Percentiles rank a stretch among this genome's conserved stretches.
Evolutionary conservation across 2,888 invertebrate genomes (phyloP).

Genomic region (Euphydryas editha): DNA sequence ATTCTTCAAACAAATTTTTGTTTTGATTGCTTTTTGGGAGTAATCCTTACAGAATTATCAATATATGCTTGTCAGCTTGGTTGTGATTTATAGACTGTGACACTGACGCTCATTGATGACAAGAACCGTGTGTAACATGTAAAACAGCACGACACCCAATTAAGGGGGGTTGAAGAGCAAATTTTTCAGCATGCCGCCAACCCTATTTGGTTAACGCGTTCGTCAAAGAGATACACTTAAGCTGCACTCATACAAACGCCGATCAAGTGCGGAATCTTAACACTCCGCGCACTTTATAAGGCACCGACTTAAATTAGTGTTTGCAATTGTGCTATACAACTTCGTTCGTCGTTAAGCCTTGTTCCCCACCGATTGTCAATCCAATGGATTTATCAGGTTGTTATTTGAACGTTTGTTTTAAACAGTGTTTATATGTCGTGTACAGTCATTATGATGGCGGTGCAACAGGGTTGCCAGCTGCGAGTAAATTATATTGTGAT

Average conservation of each 20-base stretch:
- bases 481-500: constrained; percentile 13
- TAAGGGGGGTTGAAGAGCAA: constrained; percentile 79
- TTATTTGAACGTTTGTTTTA: constrained; percentile 53
- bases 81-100: constrained; percentile 1
- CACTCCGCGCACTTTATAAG: constrained; percentile 74
- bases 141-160: constrained; percentile 76
- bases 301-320: constrained; percentile 79
- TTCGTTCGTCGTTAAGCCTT: constrained; percentile 57
- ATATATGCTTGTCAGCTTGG: too few relatives aligned
- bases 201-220: constrained; percentile 78
- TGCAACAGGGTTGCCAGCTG: constrained; percentile 17
- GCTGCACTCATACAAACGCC: constrained; percentile 80
- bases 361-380: constrained; percentile 65
- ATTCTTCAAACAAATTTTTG: too few relatives aligned
- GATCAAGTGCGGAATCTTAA: constrained; percentile 78
- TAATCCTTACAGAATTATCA: too few relatives aligned
- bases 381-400: constrained; percentile 63
- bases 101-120: not conserved
- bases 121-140: constrained; percentile 44
- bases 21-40: too few relatives aligned
- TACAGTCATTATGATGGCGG: constrained; percentile 24
- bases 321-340: constrained; percentile 73
- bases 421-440: constrained; percentile 48
- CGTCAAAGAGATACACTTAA: constrained; percentile 71
- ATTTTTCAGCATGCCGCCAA: constrained; percentile 75